These are phyloP conservation scores for Sinocyclocheilus anophthalmus DNA, from an alignment of 2,113 vertebrate species.

Conservation along the genomic window DNA sequence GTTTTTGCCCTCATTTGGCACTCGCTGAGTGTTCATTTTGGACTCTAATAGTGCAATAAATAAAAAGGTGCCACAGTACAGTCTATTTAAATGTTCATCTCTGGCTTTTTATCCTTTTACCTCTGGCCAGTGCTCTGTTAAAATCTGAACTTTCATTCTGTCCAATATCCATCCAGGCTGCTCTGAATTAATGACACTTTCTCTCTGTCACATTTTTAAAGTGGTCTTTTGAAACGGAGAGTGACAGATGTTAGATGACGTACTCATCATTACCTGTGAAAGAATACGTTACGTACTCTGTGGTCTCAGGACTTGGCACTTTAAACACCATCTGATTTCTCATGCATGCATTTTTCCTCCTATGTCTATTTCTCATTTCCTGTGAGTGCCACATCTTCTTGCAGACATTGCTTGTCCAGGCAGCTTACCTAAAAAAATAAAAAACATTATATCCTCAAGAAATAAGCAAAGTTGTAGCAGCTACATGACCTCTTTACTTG, in stretches of 20 bases:
- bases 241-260: conserved; percentile 15
- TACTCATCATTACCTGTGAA: conserved; percentile 1
- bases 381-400: not conserved
- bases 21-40: not conserved
- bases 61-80: not conserved
- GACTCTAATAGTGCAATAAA: not conserved
- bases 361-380: conserved; percentile 21
- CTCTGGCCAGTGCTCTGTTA: not conserved
- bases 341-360: conserved; percentile 17
- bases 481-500: not conserved
- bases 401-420: not conserved
- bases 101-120: not conserved
- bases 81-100: not conserved
- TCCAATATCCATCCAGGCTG: not conserved
- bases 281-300: not conserved
- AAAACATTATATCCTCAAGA: not conserved
- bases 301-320: not conserved
- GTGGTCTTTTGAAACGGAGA: not conserved
- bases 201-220: not conserved
- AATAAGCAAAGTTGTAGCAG: not conserved
- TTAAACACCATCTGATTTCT: not conserved
- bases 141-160: not conserved
- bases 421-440: not conserved
- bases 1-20: not conserved
- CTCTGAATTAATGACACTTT: conserved; percentile 20